Evolutionary conservation across 2,797 vertebrate genomes (phyloP).

Genomic region (Phylloscopus collybita): DNA sequence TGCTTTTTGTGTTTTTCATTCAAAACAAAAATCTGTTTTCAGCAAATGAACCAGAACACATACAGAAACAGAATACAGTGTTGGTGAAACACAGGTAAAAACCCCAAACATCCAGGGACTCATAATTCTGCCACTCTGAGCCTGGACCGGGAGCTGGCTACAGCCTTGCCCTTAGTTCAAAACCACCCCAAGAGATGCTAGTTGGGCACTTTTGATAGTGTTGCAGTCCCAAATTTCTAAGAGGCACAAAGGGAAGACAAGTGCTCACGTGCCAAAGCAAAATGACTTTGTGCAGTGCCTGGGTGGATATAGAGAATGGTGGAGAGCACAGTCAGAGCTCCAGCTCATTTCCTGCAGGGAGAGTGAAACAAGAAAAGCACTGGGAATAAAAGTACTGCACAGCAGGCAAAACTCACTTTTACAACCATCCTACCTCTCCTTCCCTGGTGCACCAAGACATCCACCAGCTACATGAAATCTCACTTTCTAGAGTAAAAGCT

Average conservation of each 20-base stretch:
- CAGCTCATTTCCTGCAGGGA: not conserved
- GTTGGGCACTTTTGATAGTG: rapidly evolving
- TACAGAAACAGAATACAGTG: not conserved
- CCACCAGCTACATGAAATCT: not conserved
- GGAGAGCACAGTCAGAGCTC: not conserved
- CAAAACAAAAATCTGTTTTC: not conserved
- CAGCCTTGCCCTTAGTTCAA: not conserved
- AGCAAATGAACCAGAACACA: not conserved
- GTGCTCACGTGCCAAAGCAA: not conserved
- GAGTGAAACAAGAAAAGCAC: not conserved
- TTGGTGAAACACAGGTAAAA: not conserved
- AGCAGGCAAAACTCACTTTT: not conserved
- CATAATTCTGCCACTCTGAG: not conserved
- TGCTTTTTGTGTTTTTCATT: not conserved
- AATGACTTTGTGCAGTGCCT: not conserved
- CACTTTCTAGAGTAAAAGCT: not conserved
- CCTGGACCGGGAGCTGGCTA: not conserved
- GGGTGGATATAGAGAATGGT: rapidly evolving
- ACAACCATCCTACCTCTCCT: not conserved
- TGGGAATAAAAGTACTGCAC: not conserved
- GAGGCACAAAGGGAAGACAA: not conserved
- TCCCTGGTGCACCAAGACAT: not conserved
- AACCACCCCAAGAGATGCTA: not conserved
- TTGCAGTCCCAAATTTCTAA: not conserved
- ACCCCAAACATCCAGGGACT: not conserved